A percentile compares a stretch with the other conserved stretches of the same genome.
Evolutionary conservation across 2,888 invertebrate species (phyloP).

Genomic region (Leptopilina myrica): DNA sequence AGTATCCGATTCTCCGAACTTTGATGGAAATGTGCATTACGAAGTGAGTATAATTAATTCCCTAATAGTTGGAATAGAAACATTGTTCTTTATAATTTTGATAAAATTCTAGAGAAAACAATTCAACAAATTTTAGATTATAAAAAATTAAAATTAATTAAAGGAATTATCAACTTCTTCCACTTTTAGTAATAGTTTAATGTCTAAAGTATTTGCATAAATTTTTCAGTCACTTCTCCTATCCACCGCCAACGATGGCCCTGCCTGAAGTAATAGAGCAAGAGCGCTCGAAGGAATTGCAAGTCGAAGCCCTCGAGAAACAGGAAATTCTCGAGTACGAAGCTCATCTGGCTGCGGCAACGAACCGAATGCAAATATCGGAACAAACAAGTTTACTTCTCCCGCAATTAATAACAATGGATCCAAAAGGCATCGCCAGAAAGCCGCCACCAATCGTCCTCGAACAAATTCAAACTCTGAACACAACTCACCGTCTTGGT

Average conservation of each 20-base stretch:
- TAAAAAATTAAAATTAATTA: too few species aligned
- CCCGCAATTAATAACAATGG: constrained; percentile 89
- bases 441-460: constrained; percentile 87
- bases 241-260: constrained; percentile 84
- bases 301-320: constrained; percentile 84
- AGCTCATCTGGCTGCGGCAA: constrained; percentile 92
- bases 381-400: constrained; percentile 92
- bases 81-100: too few species aligned
- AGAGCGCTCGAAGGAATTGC: constrained; percentile 82
- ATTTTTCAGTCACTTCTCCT: constrained; percentile 81
- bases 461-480: constrained; percentile 88
- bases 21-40: constrained; percentile 98
- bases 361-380: constrained; percentile 91
- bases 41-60: constrained; percentile 79
- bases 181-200: too few species aligned
- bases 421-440: constrained; percentile 89
- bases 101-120: too few species aligned
- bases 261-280: constrained; percentile 80
- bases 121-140: too few species aligned
- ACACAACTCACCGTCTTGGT: constrained; percentile 88
- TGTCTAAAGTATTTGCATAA: neutral
- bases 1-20: constrained; percentile 92
- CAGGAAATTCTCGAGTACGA: constrained; percentile 92
- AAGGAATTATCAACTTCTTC: too few species aligned
- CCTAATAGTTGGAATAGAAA: too few species aligned